Evolutionary conservation across 2,888 invertebrate genomes (phyloP), one percentile per base, ranked within the genome.

Genomic region (Cosmia trapezina): DNA sequence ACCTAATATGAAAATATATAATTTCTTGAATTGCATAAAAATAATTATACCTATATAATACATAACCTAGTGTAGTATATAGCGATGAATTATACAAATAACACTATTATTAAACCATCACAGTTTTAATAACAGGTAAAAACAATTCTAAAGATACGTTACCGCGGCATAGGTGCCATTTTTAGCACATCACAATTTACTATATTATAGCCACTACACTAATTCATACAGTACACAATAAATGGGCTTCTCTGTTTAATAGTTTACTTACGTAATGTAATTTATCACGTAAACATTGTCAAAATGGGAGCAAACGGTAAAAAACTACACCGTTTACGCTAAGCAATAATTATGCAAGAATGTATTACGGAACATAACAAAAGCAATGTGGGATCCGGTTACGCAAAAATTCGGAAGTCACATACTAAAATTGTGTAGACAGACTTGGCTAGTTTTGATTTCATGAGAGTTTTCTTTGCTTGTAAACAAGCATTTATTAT

Each of bases 401-500:
- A 75, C 80, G 86, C 85, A 84, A 83, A 81, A 80, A 83, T 76
- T 86, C 76, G 84, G 87, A 86, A 86, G 87, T 82, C 56, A 41
- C 61, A 57, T 65, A 59, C 41, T 45, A 65, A 63, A 71, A 45
- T 49, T 53, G 49, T 61, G 53, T 54, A 22, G 22, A 45, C n/a
- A 14, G 33, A 56, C 41, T 22, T 8, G 0, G 14, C 0, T 19
- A 37, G 56, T 71, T 33, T 76, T 75, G 67, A 72, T 71, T 71
- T 68, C 62, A 59, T 63, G 57, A 59, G 49, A 59, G 64, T 70
- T 78, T 81, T 70, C 65, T 71, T 73, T 70, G 51, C 63, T 64
- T 82, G 76, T 82, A 85, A 80, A 79, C 75, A 84, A 78, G 77
- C 80, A 56, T 76, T 81, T 76, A 79, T 79, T 83, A 84, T 79